Percentiles rank a stretch among this genome's conserved stretches.
These are phyloP conservation scores for Sebastes minor DNA, from an alignment of 2,797 vertebrate genomes.

Conservation along the genomic window DNA sequence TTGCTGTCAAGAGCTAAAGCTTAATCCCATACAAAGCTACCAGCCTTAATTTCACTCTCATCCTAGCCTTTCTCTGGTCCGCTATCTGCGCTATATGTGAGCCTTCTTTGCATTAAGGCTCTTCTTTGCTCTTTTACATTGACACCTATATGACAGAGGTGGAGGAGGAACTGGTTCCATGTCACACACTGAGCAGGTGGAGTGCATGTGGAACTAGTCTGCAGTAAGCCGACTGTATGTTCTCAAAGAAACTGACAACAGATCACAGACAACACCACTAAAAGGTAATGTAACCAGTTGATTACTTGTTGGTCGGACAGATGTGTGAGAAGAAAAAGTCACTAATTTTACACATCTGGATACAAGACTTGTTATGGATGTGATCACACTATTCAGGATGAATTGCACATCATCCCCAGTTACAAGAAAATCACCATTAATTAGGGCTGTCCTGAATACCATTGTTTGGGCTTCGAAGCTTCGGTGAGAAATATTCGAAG, in stretches of 20 bases:
- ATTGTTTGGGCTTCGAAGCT: too few relatives aligned
- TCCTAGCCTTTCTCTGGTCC: background rate
- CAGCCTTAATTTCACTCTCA: conserved; percentile 23
- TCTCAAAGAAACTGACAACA: conserved; percentile 12
- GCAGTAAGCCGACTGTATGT: background rate
- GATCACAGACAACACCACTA: background rate
- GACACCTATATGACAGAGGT: background rate
- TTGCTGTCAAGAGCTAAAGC: conserved; percentile 48
- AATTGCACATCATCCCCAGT: background rate
- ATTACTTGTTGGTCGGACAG: background rate
- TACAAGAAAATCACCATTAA: background rate
- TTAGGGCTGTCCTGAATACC: too few relatives aligned
- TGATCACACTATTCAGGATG: background rate
- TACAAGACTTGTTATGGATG: background rate
- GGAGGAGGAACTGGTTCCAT: background rate
- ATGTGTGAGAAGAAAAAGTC: background rate
- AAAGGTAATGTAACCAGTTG: background rate
- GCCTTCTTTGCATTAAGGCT: conserved; percentile 5
- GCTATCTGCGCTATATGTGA: conserved; percentile 2
- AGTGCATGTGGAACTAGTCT: background rate
- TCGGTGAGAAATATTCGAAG: too few relatives aligned
- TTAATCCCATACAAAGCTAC: conserved; percentile 50
- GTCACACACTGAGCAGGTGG: conserved; percentile 1
- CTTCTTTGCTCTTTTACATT: conserved; percentile 30
- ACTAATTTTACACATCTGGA: background rate